Conservation (phyloP, 2,888 invertebrate species). For the Cylindroiulus punctatus region DNA sequence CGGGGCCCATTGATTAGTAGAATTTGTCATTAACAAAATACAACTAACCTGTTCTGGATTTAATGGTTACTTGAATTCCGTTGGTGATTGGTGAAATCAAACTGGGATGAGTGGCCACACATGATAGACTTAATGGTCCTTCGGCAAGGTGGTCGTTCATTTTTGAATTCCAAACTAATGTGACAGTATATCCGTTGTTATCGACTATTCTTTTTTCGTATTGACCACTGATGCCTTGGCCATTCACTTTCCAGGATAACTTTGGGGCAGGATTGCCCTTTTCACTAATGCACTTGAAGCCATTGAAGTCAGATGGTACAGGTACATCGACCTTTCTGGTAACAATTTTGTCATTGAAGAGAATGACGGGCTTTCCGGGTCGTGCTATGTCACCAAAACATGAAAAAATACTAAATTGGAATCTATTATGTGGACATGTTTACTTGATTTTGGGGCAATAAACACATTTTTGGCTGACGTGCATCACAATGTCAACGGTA, state of each 20-base stretch:
- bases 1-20: no score
- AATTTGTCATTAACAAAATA: neutral
- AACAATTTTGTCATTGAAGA: neutral
- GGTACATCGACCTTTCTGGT: neutral
- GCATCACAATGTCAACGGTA: no score
- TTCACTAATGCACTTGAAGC: neutral
- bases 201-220: neutral
- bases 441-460: neutral
- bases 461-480: neutral
- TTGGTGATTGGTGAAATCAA: neutral
- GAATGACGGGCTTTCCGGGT: neutral
- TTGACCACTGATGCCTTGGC: conserved; percentile 24
- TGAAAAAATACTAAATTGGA: neutral
- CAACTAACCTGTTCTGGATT: neutral
- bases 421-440: no score
- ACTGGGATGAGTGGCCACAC: conserved; percentile 4
- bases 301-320: neutral
- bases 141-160: neutral
- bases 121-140: neutral
- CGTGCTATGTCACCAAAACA: neutral
- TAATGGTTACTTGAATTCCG: neutral
- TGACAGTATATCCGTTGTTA: neutral
- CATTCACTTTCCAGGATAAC: conserved; percentile 5
- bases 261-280: conserved; percentile 1
- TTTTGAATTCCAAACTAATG: neutral